Conservation (phyloP, 2,888 invertebrate species). For the Monopis laevigella region DNA sequence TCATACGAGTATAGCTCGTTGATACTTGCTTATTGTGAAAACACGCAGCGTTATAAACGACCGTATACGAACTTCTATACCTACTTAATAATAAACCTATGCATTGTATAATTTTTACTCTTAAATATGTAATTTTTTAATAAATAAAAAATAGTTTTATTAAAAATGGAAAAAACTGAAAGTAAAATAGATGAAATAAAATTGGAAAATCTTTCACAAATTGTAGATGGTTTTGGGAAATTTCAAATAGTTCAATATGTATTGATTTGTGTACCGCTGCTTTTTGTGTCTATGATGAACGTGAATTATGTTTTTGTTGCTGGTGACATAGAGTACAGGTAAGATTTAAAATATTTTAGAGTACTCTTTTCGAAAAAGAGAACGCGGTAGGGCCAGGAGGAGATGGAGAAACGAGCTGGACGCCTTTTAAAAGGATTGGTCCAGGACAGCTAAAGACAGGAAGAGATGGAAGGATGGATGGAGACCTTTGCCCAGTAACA, state of each 20-base stretch:
- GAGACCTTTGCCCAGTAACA: too few species aligned
- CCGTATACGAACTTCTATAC: not conserved
- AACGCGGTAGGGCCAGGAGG: too few species aligned
- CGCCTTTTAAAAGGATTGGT: too few species aligned
- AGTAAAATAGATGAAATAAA: not conserved
- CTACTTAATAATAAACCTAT: too few species aligned
- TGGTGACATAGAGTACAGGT: conserved; percentile 42
- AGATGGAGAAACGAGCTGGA: too few species aligned
- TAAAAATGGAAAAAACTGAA: conserved; percentile 3
- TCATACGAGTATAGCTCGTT: not conserved
- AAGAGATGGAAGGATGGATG: too few species aligned
- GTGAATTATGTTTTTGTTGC: conserved; percentile 50
- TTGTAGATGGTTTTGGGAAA: conserved; percentile 34
- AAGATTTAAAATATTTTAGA: conserved; percentile 16
- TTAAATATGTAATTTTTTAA: too few species aligned
- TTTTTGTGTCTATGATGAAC: conserved; percentile 43
- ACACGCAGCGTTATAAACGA: not conserved
- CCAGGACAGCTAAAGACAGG: too few species aligned
- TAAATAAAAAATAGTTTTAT: not conserved
- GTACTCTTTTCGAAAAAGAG: not conserved
- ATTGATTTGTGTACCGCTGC: conserved; percentile 35
- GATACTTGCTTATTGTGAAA: not conserved
- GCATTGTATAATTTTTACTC: too few species aligned
- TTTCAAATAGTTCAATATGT: conserved; percentile 42
- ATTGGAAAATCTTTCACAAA: conserved; percentile 21